Evolutionary conservation across 2,113 vertebrate genomes (phyloP), one percentile per base, ranked within the genome.

Genomic region (Camelus dromedarius): DNA sequence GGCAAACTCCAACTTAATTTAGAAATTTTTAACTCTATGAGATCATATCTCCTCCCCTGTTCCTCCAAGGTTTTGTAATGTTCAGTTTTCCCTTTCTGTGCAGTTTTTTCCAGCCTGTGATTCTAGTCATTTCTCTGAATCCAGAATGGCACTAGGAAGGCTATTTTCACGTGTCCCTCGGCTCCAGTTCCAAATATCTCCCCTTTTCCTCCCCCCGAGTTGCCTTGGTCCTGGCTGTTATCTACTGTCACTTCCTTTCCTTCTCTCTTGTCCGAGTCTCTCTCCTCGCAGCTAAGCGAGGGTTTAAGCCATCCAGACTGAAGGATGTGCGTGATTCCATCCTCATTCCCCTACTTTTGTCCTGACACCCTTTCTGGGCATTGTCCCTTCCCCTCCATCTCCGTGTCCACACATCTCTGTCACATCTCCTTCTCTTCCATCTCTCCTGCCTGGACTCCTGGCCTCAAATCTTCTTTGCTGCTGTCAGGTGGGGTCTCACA

Each of bases 361-460:
- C 79, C n/a, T 46, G 46, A 42, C 2, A 0, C 15, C 8, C 15
- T 50, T 9, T 48, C 18, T 1, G 0, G 3, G 22, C 32, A 12
- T 22, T 81, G 19, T 54, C 11, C 6, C 16, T 46, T 30, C 62
- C 32, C 2, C 10, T 73, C 48, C 30, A 15, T 46, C 20, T 52
- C 64, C 9, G 1, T 32, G 22, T 58, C 56, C 60, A 18, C 6
- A 2, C 9, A 1, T 8, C 18, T 6, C 2, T 32, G 52, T 38
- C 88, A 30, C 11, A 0, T 26, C 56, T 75, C 86, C 24, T 58
- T 4, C 18, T 56, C 76, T 26, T 48, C 58, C 14, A 1, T 56
- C 46, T 42, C 15, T 30, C 16, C 64, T 38, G 8, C 70, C 82
- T 42, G 5, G 20, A 46, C 64, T 22, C 3, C 52, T 2, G 22